Evolutionary conservation across 2,113 vertebrate genomes (phyloP).

Genomic region (Nettapus auritus): DNA sequence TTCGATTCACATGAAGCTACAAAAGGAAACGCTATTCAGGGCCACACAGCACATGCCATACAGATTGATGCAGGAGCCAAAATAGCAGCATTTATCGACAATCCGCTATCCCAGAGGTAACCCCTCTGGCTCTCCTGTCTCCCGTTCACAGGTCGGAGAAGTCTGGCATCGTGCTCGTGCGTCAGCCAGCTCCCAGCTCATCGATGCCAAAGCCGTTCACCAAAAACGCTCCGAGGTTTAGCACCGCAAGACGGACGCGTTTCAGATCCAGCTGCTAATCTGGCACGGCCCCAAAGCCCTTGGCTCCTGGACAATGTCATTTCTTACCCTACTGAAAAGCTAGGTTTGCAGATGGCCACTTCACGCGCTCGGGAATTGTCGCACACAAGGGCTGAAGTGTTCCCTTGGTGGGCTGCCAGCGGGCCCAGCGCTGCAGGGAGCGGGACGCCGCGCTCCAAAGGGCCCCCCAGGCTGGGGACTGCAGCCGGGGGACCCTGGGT

Average conservation of each 20-base stretch:
- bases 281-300: constrained; percentile 56
- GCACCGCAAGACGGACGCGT: constrained; percentile 22
- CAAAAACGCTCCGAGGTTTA: constrained; percentile 51
- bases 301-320: constrained; percentile 65
- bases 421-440: not conserved
- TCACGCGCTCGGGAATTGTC: constrained; percentile 12
- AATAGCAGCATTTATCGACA: constrained; percentile 31
- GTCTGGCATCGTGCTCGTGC: not conserved
- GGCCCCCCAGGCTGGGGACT: not conserved
- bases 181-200: constrained; percentile 20
- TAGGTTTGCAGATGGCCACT: constrained; percentile 70
- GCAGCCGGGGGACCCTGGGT: not conserved
- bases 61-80: constrained; percentile 22
- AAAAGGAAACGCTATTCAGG: not conserved
- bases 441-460: accelerated
- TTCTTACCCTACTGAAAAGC: constrained; percentile 57
- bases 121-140: not conserved
- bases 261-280: constrained; percentile 64
- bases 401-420: constrained; percentile 55
- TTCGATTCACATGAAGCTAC: not conserved
- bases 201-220: constrained; percentile 17
- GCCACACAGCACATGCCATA: constrained; percentile 20
- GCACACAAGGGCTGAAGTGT: constrained; percentile 33
- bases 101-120: constrained; percentile 14
- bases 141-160: not conserved